Percentiles rank a stretch among this genome's conserved stretches.
phyloP scores from a whole-genome alignment of 2,888 invertebrate species.

The Therioaphis trifolii region DNA sequence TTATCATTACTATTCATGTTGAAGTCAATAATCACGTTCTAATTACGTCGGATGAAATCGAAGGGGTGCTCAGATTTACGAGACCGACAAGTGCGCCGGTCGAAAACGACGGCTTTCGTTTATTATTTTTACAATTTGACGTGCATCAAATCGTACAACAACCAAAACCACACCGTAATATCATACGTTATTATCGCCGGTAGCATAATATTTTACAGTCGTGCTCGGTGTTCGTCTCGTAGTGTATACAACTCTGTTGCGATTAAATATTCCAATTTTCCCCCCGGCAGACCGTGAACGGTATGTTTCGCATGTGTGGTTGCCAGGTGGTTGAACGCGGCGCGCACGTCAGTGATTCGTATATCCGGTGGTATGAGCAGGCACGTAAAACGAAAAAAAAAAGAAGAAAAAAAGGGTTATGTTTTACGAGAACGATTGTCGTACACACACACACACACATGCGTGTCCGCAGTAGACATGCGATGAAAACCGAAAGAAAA shows the following conservation, averaged over 20 bases:
- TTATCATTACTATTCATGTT: too few relatives aligned
- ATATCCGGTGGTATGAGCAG: constrained; percentile 28
- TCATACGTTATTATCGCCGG: too few relatives aligned
- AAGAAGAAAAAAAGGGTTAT: constrained; percentile 42
- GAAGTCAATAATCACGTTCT: too few relatives aligned
- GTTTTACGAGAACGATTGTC: background rate
- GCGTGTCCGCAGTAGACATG: background rate
- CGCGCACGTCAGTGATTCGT: constrained; percentile 37
- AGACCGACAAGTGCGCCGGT: too few relatives aligned
- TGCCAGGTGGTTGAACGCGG: constrained; percentile 50
- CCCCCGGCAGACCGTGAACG: constrained; percentile 28
- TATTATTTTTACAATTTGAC: too few relatives aligned
- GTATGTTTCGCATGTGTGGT: constrained; percentile 52
- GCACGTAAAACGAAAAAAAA: constrained; percentile 17
- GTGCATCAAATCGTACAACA: too few relatives aligned
- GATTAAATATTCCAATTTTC: constrained; percentile 41
- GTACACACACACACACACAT: background rate
- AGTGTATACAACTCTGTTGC: background rate
- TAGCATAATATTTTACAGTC: too few relatives aligned
- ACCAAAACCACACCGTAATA: too few relatives aligned
- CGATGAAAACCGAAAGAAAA: background rate
- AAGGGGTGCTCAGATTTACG: too few relatives aligned
- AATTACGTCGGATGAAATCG: too few relatives aligned
- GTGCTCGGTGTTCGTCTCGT: too few relatives aligned
- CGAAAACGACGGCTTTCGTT: too few relatives aligned